These are phyloP conservation scores for Agelaius tricolor DNA, from an alignment of 2,113 vertebrate genomes.

Conservation along the genomic window DNA sequence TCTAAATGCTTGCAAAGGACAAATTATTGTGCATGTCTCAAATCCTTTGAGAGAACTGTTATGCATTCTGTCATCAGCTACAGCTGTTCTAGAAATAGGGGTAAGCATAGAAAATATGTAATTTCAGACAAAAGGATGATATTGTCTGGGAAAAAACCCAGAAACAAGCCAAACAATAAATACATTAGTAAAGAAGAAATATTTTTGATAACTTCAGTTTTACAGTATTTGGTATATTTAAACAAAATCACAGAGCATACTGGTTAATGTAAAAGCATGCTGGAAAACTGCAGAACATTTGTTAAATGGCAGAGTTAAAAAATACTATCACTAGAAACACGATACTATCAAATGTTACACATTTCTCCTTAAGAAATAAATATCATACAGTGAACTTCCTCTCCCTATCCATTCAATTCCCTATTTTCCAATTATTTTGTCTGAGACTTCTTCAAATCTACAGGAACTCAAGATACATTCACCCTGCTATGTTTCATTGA, in stretches of 20 bases:
- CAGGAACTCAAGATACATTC: neutral
- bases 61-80: neutral
- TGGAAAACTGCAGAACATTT: neutral
- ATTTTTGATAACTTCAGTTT: neutral
- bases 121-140: neutral
- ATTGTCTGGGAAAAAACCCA: rapidly evolving
- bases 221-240: neutral
- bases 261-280: neutral
- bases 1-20: neutral
- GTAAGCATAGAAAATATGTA: neutral
- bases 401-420: neutral
- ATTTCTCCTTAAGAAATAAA: neutral
- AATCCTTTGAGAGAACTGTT: neutral
- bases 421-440: neutral
- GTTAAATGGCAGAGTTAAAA: neutral
- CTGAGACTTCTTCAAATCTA: neutral
- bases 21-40: neutral
- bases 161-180: neutral
- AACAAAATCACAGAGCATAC: neutral
- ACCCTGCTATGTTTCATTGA: neutral
- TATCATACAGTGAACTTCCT: neutral
- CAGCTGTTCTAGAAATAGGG: neutral
- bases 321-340: neutral
- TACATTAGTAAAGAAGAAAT: neutral
- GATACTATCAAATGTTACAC: neutral